These are phyloP conservation scores for Myocastor coypus DNA, from an alignment of 2,113 vertebrate species.

Conservation along the genomic window DNA sequence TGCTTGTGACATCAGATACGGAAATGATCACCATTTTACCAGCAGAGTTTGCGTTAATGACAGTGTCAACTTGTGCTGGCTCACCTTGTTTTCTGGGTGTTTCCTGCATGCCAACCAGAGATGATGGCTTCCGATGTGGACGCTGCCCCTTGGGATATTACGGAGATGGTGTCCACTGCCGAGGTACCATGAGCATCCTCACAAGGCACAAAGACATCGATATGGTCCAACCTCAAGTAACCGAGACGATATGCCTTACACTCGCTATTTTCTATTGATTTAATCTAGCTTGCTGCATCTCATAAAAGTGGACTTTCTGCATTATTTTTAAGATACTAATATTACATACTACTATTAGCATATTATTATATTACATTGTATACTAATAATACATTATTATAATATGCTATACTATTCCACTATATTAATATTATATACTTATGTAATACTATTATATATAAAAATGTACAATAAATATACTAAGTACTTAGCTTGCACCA, in stretches of 20 bases:
- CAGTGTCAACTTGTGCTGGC: constrained; percentile 84
- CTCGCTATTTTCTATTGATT: background rate
- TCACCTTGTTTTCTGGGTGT: constrained; percentile 91
- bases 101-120: constrained; percentile 85
- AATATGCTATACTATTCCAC: too few relatives aligned
- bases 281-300: background rate
- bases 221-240: background rate
- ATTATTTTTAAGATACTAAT: background rate
- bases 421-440: too few relatives aligned
- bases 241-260: background rate
- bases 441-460: too few relatives aligned
- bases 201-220: background rate
- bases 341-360: background rate
- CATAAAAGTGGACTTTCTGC: background rate
- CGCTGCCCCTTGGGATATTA: constrained; percentile 91
- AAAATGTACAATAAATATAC: background rate
- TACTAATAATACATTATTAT: too few relatives aligned
- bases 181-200: constrained; percentile 85
- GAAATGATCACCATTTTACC: constrained; percentile 59
- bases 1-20: background rate
- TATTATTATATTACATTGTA: too few relatives aligned
- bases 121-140: constrained; percentile 87
- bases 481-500: background rate
- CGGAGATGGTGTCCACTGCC: constrained; percentile 90
- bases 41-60: constrained; percentile 64